phyloP scores from a whole-genome alignment of 2,888 invertebrate species.

The Myathropa florea region DNA sequence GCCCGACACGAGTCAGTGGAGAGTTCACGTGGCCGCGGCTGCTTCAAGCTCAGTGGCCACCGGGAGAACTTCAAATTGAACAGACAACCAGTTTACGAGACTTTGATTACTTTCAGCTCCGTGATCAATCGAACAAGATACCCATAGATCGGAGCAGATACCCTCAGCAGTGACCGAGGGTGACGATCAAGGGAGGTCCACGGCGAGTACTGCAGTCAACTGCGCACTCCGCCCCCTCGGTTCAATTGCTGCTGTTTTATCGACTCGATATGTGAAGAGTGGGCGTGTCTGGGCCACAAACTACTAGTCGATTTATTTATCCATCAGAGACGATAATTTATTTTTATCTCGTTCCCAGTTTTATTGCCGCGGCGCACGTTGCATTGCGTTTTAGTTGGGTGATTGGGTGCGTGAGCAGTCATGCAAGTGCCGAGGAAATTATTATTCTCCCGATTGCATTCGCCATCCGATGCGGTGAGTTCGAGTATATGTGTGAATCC shows the following conservation, averaged over 20 bases:
- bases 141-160: background rate
- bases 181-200: slow-evolving; percentile 14
- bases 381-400: background rate
- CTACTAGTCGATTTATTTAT: slow-evolving; percentile 36
- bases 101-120: slow-evolving; percentile 56
- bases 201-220: background rate
- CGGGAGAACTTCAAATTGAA: slow-evolving; percentile 23
- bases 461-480: background rate
- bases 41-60: background rate
- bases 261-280: slow-evolving; percentile 30
- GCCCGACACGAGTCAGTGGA: slow-evolving; percentile 8
- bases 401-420: slow-evolving; percentile 43
- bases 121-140: slow-evolving; percentile 53
- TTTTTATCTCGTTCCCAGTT: slow-evolving; percentile 39
- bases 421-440: slow-evolving; percentile 52
- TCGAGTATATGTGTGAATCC: background rate
- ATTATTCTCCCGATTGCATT: slow-evolving; percentile 45
- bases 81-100: slow-evolving; percentile 31
- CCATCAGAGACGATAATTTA: slow-evolving; percentile 45
- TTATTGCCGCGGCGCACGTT: slow-evolving; percentile 39
- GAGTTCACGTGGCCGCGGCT: slow-evolving; percentile 6
- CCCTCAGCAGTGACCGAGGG: background rate
- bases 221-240: slow-evolving; percentile 18
- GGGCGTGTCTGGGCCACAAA: slow-evolving; percentile 48
- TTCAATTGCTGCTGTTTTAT: slow-evolving; percentile 41